phyloP scores from a whole-genome alignment of 2,797 vertebrate genomes.

The Cottoperca gobio region DNA sequence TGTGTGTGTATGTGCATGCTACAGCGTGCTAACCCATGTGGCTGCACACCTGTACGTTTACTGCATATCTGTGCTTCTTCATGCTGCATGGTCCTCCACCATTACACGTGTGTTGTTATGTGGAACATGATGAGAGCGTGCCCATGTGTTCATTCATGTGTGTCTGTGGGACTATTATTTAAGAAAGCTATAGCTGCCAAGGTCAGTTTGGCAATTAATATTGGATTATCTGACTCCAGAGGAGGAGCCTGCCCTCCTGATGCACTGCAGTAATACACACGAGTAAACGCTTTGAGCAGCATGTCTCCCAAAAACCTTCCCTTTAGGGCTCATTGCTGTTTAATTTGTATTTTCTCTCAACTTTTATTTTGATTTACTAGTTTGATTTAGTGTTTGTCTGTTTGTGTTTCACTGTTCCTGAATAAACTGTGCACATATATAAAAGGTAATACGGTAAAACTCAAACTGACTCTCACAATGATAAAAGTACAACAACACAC shows the following conservation, averaged over 20 bases:
- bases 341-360: background rate
- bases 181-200: constrained; percentile 36
- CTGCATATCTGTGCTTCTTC: background rate
- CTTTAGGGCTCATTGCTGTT: background rate
- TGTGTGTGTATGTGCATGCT: background rate
- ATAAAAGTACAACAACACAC: constrained; percentile 12
- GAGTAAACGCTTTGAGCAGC: background rate
- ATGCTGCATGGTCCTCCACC: background rate
- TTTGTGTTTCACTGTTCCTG: background rate
- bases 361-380: background rate
- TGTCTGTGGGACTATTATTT: constrained; percentile 45
- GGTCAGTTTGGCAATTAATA: constrained; percentile 58
- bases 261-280: constrained; percentile 6
- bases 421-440: background rate
- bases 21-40: background rate
- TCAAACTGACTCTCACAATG: background rate
- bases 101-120: background rate
- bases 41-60: background rate
- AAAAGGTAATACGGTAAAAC: background rate
- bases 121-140: background rate
- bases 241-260: constrained; percentile 4
- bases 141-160: background rate
- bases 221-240: constrained; percentile 48
- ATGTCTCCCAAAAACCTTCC: background rate
- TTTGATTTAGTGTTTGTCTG: background rate